Evolutionary conservation across 2,113 vertebrate genomes (phyloP).

Genomic region (Upupa epops): DNA sequence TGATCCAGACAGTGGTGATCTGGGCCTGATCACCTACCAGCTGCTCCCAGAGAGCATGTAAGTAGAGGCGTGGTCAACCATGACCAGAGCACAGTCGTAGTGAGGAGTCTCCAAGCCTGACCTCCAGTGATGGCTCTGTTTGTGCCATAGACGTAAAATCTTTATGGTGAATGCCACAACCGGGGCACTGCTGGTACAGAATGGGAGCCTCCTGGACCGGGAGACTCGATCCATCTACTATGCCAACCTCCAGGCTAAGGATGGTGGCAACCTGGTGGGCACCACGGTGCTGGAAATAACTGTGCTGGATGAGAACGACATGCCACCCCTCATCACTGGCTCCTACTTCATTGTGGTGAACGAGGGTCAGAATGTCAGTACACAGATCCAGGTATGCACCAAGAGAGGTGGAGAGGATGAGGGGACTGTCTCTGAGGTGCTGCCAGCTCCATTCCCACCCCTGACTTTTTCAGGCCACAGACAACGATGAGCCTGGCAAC

Average conservation of each 20-base stretch:
- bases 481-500: slow-evolving; percentile 78
- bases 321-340: slow-evolving; percentile 69
- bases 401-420: rapidly evolving
- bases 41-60: slow-evolving; percentile 87
- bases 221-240: slow-evolving; percentile 80
- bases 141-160: slow-evolving; percentile 63
- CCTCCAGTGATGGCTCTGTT: not conserved
- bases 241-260: slow-evolving; percentile 84
- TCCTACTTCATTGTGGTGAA: slow-evolving; percentile 78
- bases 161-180: slow-evolving; percentile 75
- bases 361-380: slow-evolving; percentile 70
- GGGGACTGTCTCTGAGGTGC: not conserved
- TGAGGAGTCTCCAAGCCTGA: not conserved
- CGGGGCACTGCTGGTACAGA: slow-evolving; percentile 76
- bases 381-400: slow-evolving; percentile 75
- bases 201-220: slow-evolving; percentile 76
- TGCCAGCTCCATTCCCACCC: rapidly evolving
- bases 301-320: slow-evolving; percentile 85
- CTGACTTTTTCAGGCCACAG: slow-evolving; percentile 78
- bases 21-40: slow-evolving; percentile 80
- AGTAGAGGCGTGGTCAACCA: not conserved
- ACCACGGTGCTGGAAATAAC: slow-evolving; percentile 80
- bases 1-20: slow-evolving; percentile 82
- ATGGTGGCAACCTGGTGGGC: slow-evolving; percentile 66
- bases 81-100: rapidly evolving